Conservation (phyloP, 1,140 invertebrate species). For the Drosophila takahashii region DNA sequence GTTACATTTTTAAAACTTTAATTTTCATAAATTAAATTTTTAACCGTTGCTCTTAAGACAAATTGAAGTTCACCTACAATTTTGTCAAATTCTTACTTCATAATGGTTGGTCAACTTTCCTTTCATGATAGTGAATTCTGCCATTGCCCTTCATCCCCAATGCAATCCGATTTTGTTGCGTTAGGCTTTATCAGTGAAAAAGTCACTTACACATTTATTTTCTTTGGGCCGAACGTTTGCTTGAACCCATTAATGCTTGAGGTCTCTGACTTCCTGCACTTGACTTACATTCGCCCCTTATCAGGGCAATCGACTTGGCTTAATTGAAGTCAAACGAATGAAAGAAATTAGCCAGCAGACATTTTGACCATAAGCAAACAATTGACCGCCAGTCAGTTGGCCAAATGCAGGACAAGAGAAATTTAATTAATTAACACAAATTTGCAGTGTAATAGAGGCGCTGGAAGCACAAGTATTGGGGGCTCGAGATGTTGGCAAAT, state of each 20-base stretch:
- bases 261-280: constrained; percentile 37
- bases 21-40: no score
- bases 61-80: no score
- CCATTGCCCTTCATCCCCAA: background rate
- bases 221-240: constrained; percentile 3
- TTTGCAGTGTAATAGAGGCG: constrained; percentile 71
- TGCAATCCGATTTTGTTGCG: constrained; percentile 2
- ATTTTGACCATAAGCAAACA: constrained; percentile 36
- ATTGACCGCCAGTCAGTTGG: constrained; percentile 22
- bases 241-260: constrained; percentile 7
- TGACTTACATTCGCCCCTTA: constrained; percentile 35
- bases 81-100: no score
- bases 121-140: background rate
- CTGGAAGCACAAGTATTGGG: constrained; percentile 21
- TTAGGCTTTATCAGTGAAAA: constrained; percentile 17
- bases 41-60: no score
- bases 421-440: constrained; percentile 81
- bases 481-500: constrained; percentile 27
- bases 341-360: constrained; percentile 33
- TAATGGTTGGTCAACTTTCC: no score
- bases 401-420: constrained; percentile 32
- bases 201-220: constrained; percentile 17
- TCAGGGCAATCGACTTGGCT: constrained; percentile 10
- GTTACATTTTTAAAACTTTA: no score
- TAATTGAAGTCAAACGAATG: constrained; percentile 21